phyloP scores from a whole-genome alignment of 2,797 vertebrate genomes.

The Danio albolineatus region DNA sequence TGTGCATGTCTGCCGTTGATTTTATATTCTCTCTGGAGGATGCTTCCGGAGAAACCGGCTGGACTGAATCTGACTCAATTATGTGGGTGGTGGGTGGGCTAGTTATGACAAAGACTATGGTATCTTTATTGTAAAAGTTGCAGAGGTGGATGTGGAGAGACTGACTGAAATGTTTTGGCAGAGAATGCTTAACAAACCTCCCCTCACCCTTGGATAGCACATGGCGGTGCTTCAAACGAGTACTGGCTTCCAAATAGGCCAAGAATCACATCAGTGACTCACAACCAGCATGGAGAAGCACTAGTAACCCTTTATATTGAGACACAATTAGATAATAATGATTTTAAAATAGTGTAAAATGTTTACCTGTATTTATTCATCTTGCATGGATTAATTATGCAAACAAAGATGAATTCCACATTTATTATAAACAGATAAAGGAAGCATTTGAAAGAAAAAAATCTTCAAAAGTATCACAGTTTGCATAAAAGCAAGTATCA shows the following conservation, averaged over 20 bases:
- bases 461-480: no score
- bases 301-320: not conserved
- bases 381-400: not conserved
- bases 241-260: conserved; percentile 35
- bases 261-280: conserved; percentile 26
- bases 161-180: conserved; percentile 15
- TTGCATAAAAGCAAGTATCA: no score
- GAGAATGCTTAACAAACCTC: conserved; percentile 11
- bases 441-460: no score
- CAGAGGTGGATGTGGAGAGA: conserved; percentile 25
- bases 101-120: conserved; percentile 26
- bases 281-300: not conserved
- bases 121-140: conserved; percentile 14
- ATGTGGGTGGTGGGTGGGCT: conserved; percentile 34
- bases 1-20: not conserved
- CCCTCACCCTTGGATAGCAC: conserved; percentile 3
- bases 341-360: not conserved
- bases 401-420: no score
- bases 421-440: no score
- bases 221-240: conserved; percentile 44
- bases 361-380: not conserved
- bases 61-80: conserved; percentile 5
- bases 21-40: conserved; percentile 14
- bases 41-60: conserved; percentile 2
- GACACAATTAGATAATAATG: not conserved